phyloP scores from a whole-genome alignment of 2,797 vertebrate species.

The Steatocranus sp. region DNA sequence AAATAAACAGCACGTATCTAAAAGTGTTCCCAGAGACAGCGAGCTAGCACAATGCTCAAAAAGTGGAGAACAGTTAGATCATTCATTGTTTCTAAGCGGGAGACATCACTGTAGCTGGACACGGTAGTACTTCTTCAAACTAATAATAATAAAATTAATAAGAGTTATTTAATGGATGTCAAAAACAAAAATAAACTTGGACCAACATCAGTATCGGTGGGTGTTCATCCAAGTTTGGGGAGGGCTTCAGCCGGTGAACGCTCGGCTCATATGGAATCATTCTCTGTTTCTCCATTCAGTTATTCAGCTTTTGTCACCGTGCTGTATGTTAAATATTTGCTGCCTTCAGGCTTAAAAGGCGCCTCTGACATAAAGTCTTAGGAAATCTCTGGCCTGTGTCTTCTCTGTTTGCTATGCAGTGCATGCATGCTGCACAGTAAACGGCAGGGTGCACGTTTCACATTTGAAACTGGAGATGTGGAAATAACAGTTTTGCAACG shows the following conservation, averaged over 20 bases:
- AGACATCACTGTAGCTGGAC: background rate
- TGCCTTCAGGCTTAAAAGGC: background rate
- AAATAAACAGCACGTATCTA: rapidly evolving
- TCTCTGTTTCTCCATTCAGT: background rate
- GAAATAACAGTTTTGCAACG: background rate
- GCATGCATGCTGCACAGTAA: background rate
- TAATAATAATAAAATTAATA: rapidly evolving
- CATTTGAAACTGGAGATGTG: background rate
- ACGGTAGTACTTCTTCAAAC: background rate
- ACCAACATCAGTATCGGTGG: background rate
- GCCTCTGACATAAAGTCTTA: background rate
- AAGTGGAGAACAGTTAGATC: background rate
- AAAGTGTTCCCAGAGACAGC: background rate
- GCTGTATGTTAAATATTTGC: background rate
- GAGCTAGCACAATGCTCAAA: too few relatives aligned
- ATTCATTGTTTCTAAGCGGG: background rate
- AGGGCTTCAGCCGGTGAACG: background rate
- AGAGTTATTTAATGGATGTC: background rate
- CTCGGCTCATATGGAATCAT: background rate
- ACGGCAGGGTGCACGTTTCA: background rate
- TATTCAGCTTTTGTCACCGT: background rate
- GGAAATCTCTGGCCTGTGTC: background rate
- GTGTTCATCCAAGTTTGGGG: background rate
- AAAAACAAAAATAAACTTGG: background rate
- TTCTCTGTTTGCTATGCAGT: background rate